Conservation (phyloP, 2,888 invertebrate species). For the Drosophila anomalata region DNA sequence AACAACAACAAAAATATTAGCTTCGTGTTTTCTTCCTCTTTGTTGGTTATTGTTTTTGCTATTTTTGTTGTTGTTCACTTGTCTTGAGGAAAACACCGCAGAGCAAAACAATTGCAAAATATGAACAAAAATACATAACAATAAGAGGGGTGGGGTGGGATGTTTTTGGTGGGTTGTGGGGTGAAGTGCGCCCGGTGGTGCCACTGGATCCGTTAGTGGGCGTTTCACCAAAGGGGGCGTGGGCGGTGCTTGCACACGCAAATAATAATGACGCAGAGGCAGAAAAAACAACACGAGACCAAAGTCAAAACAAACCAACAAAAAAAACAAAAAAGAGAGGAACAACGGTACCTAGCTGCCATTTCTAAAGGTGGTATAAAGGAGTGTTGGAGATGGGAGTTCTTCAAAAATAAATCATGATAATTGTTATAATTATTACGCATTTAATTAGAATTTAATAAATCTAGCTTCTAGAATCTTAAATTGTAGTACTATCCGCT, state of each 20-base stretch:
- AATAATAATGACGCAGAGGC: conserved; percentile 58
- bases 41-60: conserved; percentile 15
- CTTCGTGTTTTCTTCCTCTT: conserved; percentile 24
- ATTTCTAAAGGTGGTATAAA: neutral
- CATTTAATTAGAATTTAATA: neutral
- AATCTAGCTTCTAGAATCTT: too few relatives aligned
- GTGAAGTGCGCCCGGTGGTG: neutral
- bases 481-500: too few relatives aligned
- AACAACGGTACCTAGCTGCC: conserved; percentile 3
- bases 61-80: conserved; percentile 57
- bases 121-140: conserved; percentile 61
- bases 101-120: conserved; percentile 75
- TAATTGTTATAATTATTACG: neutral
- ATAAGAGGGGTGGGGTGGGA: conserved; percentile 21
- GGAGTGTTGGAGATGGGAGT: conserved; percentile 18
- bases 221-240: conserved; percentile 31
- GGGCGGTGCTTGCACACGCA: conserved; percentile 61
- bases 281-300: conserved; percentile 36
- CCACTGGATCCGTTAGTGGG: conserved; percentile 21
- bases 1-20: conserved; percentile 37
- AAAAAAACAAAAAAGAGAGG: neutral
- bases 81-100: conserved; percentile 72
- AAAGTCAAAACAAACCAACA: conserved; percentile 33
- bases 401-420: neutral
- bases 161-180: neutral